Evolutionary conservation across 2,888 invertebrate species (phyloP), one percentile per base, ranked within the genome.

Genomic region (Lobophora halterata): DNA sequence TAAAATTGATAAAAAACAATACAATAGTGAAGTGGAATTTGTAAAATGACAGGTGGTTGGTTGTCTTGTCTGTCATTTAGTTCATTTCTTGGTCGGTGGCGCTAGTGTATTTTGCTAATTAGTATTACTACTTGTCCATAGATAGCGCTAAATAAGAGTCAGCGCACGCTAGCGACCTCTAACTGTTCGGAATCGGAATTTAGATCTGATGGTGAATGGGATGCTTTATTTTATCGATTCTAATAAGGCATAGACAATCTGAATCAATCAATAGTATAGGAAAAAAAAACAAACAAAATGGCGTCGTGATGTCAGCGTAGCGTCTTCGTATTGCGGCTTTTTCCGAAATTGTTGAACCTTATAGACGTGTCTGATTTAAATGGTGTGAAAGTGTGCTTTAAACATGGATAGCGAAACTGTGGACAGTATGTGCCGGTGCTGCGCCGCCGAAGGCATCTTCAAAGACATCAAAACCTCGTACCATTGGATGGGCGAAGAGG

Each of bases 401-500:
- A 63, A 45, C 30, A 86, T 85, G 83, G 83, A 79, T 52, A 52
- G 63, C 19, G 20, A 65, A 30, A 58, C 71, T 21, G 65, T 58
- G 42, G 69, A 66, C 47, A 70, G 73, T 42, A 76, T 85, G 69
- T 87, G 86, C 58, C 78, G 86, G 50, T 87, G 86, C 65, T 87
- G 86, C 71, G 77, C 82, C 1, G 72, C 82, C 1, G 80, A 81
- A 49, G 86, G 86, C 33, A 69, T 72, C 12, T 86, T 71, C 44
- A 86, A 86, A 67, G 79, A 83, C 58, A 61, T 86, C 36, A 71
- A 71, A 50, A 63, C 64, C 10, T 58, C 71, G 1, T 85, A 85
- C 47, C 67, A 67, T 36, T 87, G 86, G 86, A 82, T 86, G 81
- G 86, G 83, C 33, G 78, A 76, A 11, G 76, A 79, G 49, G 86